Evolutionary conservation across 2,888 invertebrate species (phyloP).

Genomic region (Nephrotoma flavescens): DNA sequence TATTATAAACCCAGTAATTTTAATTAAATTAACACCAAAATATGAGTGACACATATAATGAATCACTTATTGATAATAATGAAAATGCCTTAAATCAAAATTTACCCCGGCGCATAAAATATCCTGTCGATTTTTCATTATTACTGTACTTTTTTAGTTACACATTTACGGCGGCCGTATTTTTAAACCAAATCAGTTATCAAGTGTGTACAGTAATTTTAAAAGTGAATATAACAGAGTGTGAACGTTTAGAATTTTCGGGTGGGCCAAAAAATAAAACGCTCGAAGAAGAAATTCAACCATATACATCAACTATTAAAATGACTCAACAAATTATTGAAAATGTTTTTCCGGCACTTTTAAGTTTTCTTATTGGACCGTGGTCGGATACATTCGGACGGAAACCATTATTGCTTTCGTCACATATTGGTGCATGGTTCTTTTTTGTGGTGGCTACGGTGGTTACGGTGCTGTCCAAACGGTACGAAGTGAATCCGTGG

Average conservation of each 20-base stretch:
- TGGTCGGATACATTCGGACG: constrained; percentile 72
- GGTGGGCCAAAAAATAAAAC: not conserved
- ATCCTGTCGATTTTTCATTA: not conserved
- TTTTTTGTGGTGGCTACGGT: constrained; percentile 19
- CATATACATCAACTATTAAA: constrained; percentile 45
- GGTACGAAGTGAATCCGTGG: constrained; percentile 25
- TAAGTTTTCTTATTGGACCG: constrained; percentile 59
- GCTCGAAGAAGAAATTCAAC: constrained; percentile 43
- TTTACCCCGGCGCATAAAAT: not conserved
- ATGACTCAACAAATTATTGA: constrained; percentile 48
- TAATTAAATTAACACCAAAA: not conserved
- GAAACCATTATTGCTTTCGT: constrained; percentile 49
- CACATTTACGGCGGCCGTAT: not conserved
- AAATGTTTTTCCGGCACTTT: constrained; percentile 47
- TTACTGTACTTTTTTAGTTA: not conserved
- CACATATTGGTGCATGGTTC: constrained; percentile 33
- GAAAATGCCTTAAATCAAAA: not conserved
- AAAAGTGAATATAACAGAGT: not conserved
- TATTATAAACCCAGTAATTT: not conserved
- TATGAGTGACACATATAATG: not conserved
- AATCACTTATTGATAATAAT: not conserved
- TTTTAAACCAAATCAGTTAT: not conserved
- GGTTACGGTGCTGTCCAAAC: constrained; percentile 19
- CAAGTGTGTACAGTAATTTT: not conserved
- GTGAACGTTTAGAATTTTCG: not conserved